Evolutionary conservation across 92 coral and sea anemone species (phyloP), one percentile per base, ranked within the genome.

Genomic region (Meandrina meandrites): DNA sequence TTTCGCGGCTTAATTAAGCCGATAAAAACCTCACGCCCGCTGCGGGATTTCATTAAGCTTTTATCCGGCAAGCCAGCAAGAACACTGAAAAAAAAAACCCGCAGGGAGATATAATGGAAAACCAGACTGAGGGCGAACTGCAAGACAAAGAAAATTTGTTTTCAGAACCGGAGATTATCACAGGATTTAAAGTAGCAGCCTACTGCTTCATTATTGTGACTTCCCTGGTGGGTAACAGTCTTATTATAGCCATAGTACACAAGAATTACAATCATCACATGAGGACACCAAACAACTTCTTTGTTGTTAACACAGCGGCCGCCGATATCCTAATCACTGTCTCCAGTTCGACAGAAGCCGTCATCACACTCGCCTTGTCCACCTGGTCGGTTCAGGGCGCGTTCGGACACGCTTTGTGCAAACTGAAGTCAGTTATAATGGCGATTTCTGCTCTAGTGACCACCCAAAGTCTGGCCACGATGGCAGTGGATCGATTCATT

Each of bases 261-360:
- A 86, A 86, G 77, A 86, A 86, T 78, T 76, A 86, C 64, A 86
- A 86, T 84, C 88, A 86, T 51, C 88, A 78, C 77, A 86, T 86
- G 88, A 86, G 58, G 57, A 86, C 88, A 62, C 88, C 88, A 27
- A 86, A 86, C 76, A 86, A 86, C 75, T 78, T 71, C 83, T 86
- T 86, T 36, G 88, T 86, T 19, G 88, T 86, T 31, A 86, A 67
- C 36, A 86, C 83, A 17, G 88, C 88, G 50, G 88, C 66, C 24
- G 83, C 82, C 51, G 88, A 86, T 78, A 78, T 76, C 60, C 83
- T 86, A 32, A 77, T 86, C 82, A 86, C 88, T 1, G 76, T 86
- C 32, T 76, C 77, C 76, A 86, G 83, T 86, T 36, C 76, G 21
- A 47, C 77, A 60, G 82, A 76, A 28, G 82, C 82, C 30, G 75